Evolutionary conservation across 2,797 vertebrate genomes (phyloP), one percentile per base, ranked within the genome.

Genomic region (Xenentodon cancila): DNA sequence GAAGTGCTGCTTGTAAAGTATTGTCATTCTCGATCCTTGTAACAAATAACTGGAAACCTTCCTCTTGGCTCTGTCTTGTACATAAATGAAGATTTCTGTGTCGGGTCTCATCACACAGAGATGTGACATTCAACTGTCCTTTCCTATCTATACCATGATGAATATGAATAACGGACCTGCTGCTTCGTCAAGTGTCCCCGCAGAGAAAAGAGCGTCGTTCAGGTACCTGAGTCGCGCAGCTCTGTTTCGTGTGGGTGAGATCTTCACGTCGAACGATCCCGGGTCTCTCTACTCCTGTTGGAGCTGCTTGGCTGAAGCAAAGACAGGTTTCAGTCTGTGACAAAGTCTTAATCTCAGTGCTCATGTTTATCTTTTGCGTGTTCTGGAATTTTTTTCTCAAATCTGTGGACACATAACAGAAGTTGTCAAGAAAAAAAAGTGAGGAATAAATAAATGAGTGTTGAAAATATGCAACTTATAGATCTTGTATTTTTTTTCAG

Each of bases 321-420:
- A 57, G 25, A 64, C 52, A 12, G 84, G 75, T 78, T 64, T 22
- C 64, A 68, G 76, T 70, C 85, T 81, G 87, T 81, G 81, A 86
- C 66, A 42, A 84, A 64, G 79, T 87, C 85, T 77, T 84, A 75
- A 85, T 79, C 81, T 88, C 90, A 90, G 89, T 90, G 89, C 89
- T 91, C 90, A 90, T 72, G 30, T 88, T 88, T 82, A 82, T 89
- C 86, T 92, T 91, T 85, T 88, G 79, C 90, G 89, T 92, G 90
- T 92, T 86, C 88, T 88, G 81, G 86, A 91, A 67, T 70, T 87
- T 86, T 79, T 89, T 91, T 90, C 90, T 92, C 88, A 91, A 91
- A 88, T 93, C 73, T 91, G 92, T 93, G 86, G 90, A 92, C 90
- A 91, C 81, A 79, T 93, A 92, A 92, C 84, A 92, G 84, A 84